Base-by-base conservation (phyloP, 2,888 invertebrate species). In the Nomada flava region DNA sequence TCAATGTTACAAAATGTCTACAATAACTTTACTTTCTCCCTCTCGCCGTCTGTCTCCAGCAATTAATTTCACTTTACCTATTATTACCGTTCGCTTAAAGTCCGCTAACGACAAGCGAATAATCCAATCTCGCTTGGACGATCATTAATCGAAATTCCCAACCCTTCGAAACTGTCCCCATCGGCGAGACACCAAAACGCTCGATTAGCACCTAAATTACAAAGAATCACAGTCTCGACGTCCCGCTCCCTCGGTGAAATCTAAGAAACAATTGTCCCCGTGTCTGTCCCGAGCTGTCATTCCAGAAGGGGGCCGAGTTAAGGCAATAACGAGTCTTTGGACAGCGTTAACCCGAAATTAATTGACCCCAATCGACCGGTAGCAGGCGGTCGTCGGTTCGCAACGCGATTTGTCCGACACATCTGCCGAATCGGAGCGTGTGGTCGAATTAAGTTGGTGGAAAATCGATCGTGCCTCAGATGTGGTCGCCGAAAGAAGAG, bases 341-440 rank as follows among this genome's bases (percentile, higher is more conserved):
- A 69, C 80, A 79, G 73, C 73, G 81, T 81, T 81, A 81, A 81
- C 79, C 74, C 67, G 79, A 81, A 81, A 79, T 79, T 85, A 85
- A 85, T 86, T 85, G 83, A 76, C 71, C 73, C 53, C 76, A 79
- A 82, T 79, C 73, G 70, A 26, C 64, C 42, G 65, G 65, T 65
- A 59, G 26, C 36, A 60, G 74, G 50, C 67, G 72, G 73, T 78
- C 53, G 57, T n/a, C 74, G 69, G 75, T 86, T 83, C 55, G 83
- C 76, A 55, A 72, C 75, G 67, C 80, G 80, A 85, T 85, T 85
- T 83, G 79, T 77, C 75, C 76, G 71, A 50, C 83, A 73, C 83
- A 85, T 86, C 86, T 86, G 86, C 86, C 83, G 86, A 83, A 77
- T 76, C 75, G 47, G 70, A 63, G 64, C 76, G 79, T 70, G 80